Evolutionary conservation across 1,140 invertebrate genomes (phyloP).

Genomic region (Heterodera schachtii): DNA sequence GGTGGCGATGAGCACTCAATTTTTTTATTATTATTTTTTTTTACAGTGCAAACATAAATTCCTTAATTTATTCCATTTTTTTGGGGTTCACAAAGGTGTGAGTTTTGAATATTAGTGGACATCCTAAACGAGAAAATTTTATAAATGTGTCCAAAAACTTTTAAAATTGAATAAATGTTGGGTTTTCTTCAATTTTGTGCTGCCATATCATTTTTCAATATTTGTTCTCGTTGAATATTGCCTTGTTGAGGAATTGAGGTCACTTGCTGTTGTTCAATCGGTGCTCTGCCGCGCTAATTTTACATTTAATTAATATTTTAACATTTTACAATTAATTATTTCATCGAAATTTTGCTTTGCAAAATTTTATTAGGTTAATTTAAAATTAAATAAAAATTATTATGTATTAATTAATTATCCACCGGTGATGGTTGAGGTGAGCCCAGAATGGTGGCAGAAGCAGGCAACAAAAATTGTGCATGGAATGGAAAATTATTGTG

Average conservation of each 20-base stretch:
- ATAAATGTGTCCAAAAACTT: background rate
- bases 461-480: constrained; percentile 16
- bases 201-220: background rate
- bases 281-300: background rate
- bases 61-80: too few species aligned
- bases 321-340: too few species aligned
- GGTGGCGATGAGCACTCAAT: too few species aligned
- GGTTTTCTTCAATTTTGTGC: background rate
- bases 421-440: background rate
- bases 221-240: background rate
- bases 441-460: constrained; percentile 19
- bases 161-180: background rate
- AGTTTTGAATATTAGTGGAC: too few species aligned
- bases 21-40: too few species aligned
- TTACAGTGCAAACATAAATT: too few species aligned
- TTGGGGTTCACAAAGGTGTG: too few species aligned
- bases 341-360: too few species aligned
- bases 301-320: too few species aligned
- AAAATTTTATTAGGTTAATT: too few species aligned
- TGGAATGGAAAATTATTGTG: background rate
- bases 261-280: background rate
- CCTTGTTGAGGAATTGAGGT: background rate
- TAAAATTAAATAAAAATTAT: background rate
- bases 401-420: too few species aligned
- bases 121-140: too few species aligned